Conservation (phyloP, 2,113 vertebrate species). For the Lutjanus erythropterus region DNA sequence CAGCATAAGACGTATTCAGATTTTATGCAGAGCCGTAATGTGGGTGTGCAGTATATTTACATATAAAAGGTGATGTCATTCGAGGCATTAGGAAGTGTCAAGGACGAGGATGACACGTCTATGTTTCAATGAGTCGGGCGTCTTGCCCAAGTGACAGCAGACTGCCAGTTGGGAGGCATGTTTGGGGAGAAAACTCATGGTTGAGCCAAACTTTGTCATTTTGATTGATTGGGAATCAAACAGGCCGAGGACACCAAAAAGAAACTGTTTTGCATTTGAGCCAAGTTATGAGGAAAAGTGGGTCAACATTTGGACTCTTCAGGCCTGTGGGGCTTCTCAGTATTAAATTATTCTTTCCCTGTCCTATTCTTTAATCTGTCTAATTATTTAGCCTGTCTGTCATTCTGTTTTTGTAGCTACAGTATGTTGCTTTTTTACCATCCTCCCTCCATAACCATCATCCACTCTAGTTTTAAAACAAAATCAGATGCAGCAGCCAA, state of each 20-base stretch:
- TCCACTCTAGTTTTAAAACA: neutral
- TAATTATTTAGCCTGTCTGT: slow-evolving; percentile 31
- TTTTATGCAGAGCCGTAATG: slow-evolving; percentile 3
- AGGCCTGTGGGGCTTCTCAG: neutral
- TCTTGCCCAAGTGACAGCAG: slow-evolving; percentile 21
- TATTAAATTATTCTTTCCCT: slow-evolving; percentile 7
- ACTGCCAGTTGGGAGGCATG: slow-evolving; percentile 20
- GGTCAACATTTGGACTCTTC: slow-evolving; percentile 37
- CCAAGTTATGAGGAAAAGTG: slow-evolving; percentile 26
- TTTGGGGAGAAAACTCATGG: neutral
- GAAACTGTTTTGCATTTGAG: slow-evolving; percentile 33
- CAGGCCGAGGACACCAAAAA: slow-evolving; percentile 21
- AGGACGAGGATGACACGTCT: slow-evolving; percentile 27
- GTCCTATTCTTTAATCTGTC: slow-evolving; percentile 17
- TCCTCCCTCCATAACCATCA: neutral
- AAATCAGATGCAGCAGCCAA: neutral
- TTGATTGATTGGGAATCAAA: slow-evolving; percentile 34
- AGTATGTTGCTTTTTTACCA: neutral
- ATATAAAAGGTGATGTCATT: slow-evolving; percentile 41
- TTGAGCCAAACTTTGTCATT: slow-evolving; percentile 33
- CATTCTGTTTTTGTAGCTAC: neutral
- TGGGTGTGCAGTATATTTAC: slow-evolving; percentile 45
- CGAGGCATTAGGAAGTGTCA: slow-evolving; percentile 36
- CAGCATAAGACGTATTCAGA: slow-evolving; percentile 31
- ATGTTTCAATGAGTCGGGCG: slow-evolving; percentile 36